Evolutionary conservation across 2,113 vertebrate genomes (phyloP), one percentile per base, ranked within the genome.

Genomic region (Sander lucioperca): DNA sequence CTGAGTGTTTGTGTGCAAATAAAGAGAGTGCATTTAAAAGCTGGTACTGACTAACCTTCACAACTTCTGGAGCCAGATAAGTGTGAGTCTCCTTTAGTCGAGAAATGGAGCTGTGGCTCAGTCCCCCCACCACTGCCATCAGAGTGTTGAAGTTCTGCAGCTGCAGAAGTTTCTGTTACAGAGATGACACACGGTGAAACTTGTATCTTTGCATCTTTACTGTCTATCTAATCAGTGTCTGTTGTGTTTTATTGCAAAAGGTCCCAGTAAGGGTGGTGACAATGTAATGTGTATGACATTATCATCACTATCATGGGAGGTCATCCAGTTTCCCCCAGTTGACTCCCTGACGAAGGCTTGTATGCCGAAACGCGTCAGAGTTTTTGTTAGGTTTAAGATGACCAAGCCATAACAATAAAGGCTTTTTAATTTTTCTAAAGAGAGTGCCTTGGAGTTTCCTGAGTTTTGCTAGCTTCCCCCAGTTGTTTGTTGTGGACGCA

Each of bases 111-210:
- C 98, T 99, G 88, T 99, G 98, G 80, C 97, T 99, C 47, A 99
- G 94, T 11, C 97, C 98, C 58, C 98, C 98, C 19, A 99, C 98
- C 88, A 99, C 97, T 0, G 98, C 97, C 98, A 99, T 99, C 89
- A 99, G 74, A 0, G 98, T 99, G 90, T 99, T 99, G 84, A 99
- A 99, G 93, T 99, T 99, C 94, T 99, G 97, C 36, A 99, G 96
- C 72, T 97, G 96, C 79, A 98, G 96, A 45, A 99, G 96, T 90
- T 99, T 99, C 98, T 99, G 92, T 62, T 27, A 84, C 84, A 91
- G 71, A 75, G n/a, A 27, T 15, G 2, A 70, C 9, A 70, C 9
- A 21, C 0, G 9, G 3, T 54, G 6, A 43, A 36, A 47, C 19
- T 43, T 1, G 43, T 1, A 21, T 14, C 48, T 63, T 63, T 67